Percentiles rank a stretch among this genome's conserved stretches.
Evolutionary conservation across 1,140 invertebrate genomes (phyloP).

Genomic region (Ceratina calcarata): DNA sequence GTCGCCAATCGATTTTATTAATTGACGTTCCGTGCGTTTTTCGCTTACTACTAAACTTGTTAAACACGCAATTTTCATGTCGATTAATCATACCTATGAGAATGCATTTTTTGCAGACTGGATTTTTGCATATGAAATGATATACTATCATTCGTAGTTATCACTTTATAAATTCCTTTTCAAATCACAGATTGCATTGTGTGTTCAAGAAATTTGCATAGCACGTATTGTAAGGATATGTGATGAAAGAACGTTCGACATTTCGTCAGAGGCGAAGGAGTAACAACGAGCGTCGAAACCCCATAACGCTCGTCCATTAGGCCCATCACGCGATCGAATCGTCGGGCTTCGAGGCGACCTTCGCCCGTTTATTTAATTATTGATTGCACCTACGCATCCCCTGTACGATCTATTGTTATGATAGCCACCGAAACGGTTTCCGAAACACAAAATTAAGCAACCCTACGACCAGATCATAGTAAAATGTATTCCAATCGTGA

Average conservation of each 20-base stretch:
- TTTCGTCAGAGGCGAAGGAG: neutral
- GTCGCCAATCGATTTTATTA: too few species aligned
- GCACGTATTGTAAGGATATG: neutral
- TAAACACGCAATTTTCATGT: too few species aligned
- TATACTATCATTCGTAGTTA: too few species aligned
- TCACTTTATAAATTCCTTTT: too few species aligned
- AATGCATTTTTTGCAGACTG: too few species aligned
- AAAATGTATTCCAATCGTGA: neutral
- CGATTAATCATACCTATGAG: too few species aligned
- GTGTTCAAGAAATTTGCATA: neutral
- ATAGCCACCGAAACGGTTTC: conserved; percentile 23
- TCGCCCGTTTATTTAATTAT: conserved; percentile 58
- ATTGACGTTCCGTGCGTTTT: too few species aligned
- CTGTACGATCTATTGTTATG: conserved; percentile 27
- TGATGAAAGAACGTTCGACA: neutral
- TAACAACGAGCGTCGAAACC: conserved; percentile 29
- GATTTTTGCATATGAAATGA: too few species aligned
- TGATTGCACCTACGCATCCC: conserved; percentile 33
- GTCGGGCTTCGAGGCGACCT: conserved; percentile 52
- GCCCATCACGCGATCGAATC: conserved; percentile 30
- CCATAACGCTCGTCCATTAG: conserved; percentile 29
- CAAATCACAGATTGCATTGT: too few species aligned
- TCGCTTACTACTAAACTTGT: too few species aligned
- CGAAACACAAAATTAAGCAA: neutral
- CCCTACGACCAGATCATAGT: neutral